phyloP scores from a whole-genome alignment of 2,888 invertebrate genomes.

The Eristalis pertinax region DNA sequence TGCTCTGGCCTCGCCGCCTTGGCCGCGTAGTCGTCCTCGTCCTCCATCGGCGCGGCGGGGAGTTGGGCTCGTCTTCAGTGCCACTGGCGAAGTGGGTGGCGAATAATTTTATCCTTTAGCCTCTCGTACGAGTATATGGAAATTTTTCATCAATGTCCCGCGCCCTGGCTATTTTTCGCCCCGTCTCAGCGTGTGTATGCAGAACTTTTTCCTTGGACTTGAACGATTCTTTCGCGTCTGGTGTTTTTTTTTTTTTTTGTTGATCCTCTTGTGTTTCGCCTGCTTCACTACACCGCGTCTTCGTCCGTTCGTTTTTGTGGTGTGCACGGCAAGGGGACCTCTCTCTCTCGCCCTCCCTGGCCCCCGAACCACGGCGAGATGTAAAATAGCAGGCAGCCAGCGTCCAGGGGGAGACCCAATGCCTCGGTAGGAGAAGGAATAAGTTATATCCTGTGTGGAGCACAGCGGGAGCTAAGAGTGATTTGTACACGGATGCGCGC shows the following conservation, averaged over 20 bases:
- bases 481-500: slow-evolving; percentile 34
- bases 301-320: neutral
- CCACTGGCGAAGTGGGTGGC: slow-evolving; percentile 6
- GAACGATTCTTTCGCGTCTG: neutral
- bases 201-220: neutral
- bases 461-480: slow-evolving; percentile 37
- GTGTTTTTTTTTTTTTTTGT: neutral
- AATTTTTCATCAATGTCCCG: slow-evolving; percentile 55
- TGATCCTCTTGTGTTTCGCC: neutral
- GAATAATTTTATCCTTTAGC: slow-evolving; percentile 59
- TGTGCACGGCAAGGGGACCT: neutral
- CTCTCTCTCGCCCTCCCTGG: neutral
- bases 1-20: neutral
- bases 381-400: slow-evolving; percentile 46
- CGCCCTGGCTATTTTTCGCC: slow-evolving; percentile 1
- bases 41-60: neutral
- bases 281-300: neutral
- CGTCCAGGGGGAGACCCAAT: neutral
- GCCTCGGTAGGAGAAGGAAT: slow-evolving; percentile 29
- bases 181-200: neutral
- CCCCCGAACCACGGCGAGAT: slow-evolving; percentile 25
- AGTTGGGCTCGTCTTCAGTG: neutral
- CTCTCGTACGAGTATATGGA: slow-evolving; percentile 50
- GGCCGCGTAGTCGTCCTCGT: no score
- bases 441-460: slow-evolving; percentile 61